These are phyloP conservation scores for Felis chaus DNA, from an alignment of 2,113 vertebrate genomes.

Conservation along the genomic window DNA sequence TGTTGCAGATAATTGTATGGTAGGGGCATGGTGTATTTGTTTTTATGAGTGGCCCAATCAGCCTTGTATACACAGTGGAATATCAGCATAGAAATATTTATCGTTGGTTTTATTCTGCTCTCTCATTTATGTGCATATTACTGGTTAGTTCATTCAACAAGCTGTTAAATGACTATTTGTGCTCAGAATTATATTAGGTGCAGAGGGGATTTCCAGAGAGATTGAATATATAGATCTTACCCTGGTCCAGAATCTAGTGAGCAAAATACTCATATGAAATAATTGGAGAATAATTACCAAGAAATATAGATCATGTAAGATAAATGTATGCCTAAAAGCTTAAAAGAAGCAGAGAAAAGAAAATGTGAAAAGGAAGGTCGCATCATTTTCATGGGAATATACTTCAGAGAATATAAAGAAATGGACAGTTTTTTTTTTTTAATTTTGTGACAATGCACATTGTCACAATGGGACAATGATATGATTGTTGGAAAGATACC, in stretches of 20 bases:
- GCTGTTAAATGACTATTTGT: conserved; percentile 27
- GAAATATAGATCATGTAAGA: conserved; percentile 46
- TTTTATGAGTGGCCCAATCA: conserved; percentile 53
- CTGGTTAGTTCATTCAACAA: neutral
- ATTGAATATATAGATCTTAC: neutral
- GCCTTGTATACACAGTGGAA: conserved; percentile 29
- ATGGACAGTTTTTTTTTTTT: neutral
- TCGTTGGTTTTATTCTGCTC: conserved; percentile 22
- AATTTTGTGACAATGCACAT: neutral
- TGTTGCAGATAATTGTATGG: conserved; percentile 43
- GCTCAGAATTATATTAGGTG: neutral
- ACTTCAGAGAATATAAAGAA: conserved; percentile 30
- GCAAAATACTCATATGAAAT: conserved; percentile 37
- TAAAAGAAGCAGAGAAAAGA: conserved; percentile 31
- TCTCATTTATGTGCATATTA: neutral
- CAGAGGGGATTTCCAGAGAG: conserved; percentile 2
- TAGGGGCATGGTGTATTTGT: conserved; percentile 33
- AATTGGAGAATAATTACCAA: conserved; percentile 42
- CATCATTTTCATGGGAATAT: neutral
- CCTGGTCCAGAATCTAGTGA: conserved; percentile 12
- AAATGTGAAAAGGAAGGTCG: conserved; percentile 14
- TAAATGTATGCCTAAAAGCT: conserved; percentile 19
- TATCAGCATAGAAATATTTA: neutral
- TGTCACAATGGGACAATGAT: neutral
- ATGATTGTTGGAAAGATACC: conserved; percentile 12